These are phyloP conservation scores for Chloroceryle amazona DNA, from an alignment of 2,797 vertebrate species.

Conservation along the genomic window DNA sequence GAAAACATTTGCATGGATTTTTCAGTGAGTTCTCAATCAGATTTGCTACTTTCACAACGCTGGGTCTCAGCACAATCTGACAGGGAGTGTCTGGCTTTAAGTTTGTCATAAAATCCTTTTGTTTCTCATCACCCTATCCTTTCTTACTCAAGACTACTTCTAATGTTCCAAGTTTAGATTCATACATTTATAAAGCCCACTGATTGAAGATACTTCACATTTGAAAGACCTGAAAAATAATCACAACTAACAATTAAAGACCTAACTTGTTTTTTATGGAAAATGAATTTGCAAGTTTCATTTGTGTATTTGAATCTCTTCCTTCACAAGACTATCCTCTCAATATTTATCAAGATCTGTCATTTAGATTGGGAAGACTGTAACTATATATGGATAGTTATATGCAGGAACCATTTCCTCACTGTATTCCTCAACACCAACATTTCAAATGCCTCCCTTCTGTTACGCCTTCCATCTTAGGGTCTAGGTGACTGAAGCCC, in stretches of 20 bases:
- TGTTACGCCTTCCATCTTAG: neutral
- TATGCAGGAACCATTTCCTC: neutral
- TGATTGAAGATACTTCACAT: neutral
- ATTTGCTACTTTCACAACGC: neutral
- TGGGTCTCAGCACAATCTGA: neutral
- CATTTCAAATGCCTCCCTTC: neutral
- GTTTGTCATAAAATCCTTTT: neutral
- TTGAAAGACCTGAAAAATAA: neutral
- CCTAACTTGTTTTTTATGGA: neutral
- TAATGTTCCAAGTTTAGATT: neutral
- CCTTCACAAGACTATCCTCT: neutral
- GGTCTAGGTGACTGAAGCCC: neutral
- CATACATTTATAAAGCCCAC: neutral
- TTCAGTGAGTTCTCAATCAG: conserved; percentile 7
- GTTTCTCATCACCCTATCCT: neutral
- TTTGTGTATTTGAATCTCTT: neutral
- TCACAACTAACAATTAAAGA: neutral
- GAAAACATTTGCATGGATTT: neutral
- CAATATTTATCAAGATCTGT: neutral
- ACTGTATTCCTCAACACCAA: neutral
- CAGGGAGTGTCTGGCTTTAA: neutral
- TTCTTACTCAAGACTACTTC: neutral
- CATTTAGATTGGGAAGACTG: neutral
- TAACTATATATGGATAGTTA: neutral
- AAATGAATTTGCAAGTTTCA: neutral